Evolutionary conservation across 1,140 invertebrate genomes (phyloP).

Genomic region (Aradophagus sp.): DNA sequence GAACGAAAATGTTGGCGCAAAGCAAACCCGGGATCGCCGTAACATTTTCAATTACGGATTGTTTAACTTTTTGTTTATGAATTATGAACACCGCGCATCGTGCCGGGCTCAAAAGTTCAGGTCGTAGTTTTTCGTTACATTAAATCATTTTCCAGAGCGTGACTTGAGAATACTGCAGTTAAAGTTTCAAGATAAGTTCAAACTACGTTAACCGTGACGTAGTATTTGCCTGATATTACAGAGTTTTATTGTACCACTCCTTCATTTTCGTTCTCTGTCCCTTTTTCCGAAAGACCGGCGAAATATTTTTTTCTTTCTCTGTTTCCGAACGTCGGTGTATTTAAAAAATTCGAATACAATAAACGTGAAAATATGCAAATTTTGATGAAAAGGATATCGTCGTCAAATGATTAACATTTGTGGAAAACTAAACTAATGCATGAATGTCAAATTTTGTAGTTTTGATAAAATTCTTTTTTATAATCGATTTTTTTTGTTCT

Average conservation of each 20-base stretch:
- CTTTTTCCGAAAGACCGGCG: conserved; percentile 1
- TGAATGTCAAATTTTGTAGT: too few species aligned
- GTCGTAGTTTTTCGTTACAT: conserved; percentile 49
- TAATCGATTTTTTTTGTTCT: too few species aligned
- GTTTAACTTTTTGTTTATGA: conserved; percentile 45
- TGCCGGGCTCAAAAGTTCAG: conserved; percentile 42
- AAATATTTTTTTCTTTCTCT: conserved; percentile 19
- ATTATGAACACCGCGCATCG: conserved; percentile 30
- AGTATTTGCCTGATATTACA: conserved; percentile 52
- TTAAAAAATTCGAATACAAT: conserved; percentile 11
- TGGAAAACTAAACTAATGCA: too few species aligned
- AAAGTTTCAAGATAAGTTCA: conserved; percentile 57
- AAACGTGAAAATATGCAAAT: too few species aligned
- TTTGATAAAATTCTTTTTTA: too few species aligned
- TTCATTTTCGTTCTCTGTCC: conserved; percentile 24
- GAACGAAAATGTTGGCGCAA: background rate
- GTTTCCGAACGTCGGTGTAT: conserved; percentile 12
- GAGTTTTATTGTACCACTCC: conserved; percentile 34
- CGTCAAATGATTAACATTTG: too few species aligned
- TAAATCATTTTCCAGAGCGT: conserved; percentile 51
- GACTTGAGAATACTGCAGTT: conserved; percentile 49
- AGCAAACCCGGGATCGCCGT: conserved; percentile 8
- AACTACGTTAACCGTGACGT: conserved; percentile 56
- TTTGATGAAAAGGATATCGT: too few species aligned
- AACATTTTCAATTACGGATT: conserved; percentile 42